phyloP scores from a whole-genome alignment of 2,113 vertebrate genomes.

The Platichthys flesus region DNA sequence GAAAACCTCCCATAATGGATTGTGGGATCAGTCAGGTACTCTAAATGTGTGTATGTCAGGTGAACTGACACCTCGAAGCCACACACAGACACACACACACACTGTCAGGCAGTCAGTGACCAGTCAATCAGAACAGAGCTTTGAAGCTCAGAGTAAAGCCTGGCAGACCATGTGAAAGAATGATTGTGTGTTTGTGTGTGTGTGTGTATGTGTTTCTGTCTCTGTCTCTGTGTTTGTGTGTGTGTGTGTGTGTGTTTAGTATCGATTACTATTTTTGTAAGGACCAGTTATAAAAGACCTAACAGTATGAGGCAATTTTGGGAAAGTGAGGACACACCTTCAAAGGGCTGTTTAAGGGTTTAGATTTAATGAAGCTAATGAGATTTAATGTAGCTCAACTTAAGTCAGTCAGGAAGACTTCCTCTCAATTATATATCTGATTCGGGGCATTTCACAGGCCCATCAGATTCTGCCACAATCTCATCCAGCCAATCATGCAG shows the following conservation, averaged over 20 bases:
- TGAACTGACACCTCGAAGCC: slow-evolving; percentile 47
- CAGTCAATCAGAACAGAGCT: slow-evolving; percentile 70
- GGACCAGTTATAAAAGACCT: slow-evolving; percentile 1
- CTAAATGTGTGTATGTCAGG: slow-evolving; percentile 62
- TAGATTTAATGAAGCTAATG: too few relatives aligned
- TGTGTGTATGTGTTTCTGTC: not conserved
- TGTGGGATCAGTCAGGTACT: slow-evolving; percentile 64
- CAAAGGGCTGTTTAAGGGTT: too few relatives aligned
- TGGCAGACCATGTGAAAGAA: slow-evolving; percentile 70
- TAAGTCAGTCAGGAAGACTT: too few relatives aligned
- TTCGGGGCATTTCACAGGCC: too few relatives aligned
- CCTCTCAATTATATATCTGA: too few relatives aligned
- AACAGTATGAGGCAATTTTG: not conserved
- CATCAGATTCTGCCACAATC: too few relatives aligned
- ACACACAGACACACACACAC: slow-evolving; percentile 42
- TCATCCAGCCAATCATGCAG: too few relatives aligned
- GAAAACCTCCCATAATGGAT: slow-evolving; percentile 60
- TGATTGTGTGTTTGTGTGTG: slow-evolving; percentile 52
- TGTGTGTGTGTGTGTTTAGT: not conserved
- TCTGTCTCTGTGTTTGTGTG: not conserved
- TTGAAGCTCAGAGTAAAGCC: slow-evolving; percentile 66
- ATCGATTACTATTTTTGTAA: too few relatives aligned
- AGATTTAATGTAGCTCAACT: too few relatives aligned
- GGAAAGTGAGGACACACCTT: too few relatives aligned
- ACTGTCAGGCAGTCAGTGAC: slow-evolving; percentile 43